phyloP scores from a whole-genome alignment of 2,888 invertebrate species.

The Drosophila mimetica region DNA sequence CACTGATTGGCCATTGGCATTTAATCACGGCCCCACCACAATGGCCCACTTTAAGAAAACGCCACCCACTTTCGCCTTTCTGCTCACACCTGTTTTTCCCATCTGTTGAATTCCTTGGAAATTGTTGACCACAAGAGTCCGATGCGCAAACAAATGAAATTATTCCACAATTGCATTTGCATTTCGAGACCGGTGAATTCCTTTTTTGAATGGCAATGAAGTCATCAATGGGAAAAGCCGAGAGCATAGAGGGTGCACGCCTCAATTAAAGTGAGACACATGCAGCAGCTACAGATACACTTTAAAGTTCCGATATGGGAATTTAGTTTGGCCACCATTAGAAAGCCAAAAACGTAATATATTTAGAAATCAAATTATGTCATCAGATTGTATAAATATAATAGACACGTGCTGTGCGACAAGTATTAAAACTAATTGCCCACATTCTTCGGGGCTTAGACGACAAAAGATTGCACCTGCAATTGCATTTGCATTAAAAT shows the following conservation, averaged over 20 bases:
- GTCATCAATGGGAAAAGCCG: background rate
- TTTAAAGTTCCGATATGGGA: too few relatives aligned
- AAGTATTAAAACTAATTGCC: conserved; percentile 3
- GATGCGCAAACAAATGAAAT: conserved; percentile 17
- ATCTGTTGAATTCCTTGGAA: background rate
- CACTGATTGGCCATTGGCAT: conserved; percentile 72
- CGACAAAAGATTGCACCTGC: background rate
- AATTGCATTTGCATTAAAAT: background rate
- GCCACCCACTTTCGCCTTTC: background rate
- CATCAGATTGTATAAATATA: background rate
- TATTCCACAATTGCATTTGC: conserved; percentile 21
- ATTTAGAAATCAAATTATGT: background rate
- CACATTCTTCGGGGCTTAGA: background rate
- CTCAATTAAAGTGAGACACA: conserved; percentile 12
- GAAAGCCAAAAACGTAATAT: background rate
- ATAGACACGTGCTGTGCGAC: background rate
- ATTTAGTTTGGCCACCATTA: background rate
- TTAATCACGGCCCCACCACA: conserved; percentile 55
- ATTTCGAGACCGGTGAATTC: conserved; percentile 9
- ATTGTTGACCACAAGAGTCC: background rate
- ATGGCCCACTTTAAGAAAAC: conserved; percentile 26
- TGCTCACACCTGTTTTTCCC: background rate
- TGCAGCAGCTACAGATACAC: too few relatives aligned
- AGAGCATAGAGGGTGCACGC: too few relatives aligned
- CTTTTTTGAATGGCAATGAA: background rate